Base-by-base conservation (phyloP, 2,888 invertebrate genomes). In the Tenthredo mesomela region DNA sequence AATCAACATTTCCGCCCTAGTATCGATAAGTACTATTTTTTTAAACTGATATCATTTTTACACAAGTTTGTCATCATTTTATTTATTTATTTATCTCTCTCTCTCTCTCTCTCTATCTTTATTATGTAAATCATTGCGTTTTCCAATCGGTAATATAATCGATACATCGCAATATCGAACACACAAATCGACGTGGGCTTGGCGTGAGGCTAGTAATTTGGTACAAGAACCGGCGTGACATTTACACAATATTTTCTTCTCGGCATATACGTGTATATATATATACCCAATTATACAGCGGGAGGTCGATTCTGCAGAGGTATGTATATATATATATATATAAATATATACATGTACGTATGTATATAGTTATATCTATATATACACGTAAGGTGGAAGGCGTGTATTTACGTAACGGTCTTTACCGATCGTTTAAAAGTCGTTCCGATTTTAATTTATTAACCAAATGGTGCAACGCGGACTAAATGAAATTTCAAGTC, bases 351-450 rank as follows among this genome's bases (percentile, higher is more conserved):
- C 2, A n/a, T 37, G 10, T 10, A 9, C 1, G 15, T 18, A 12
- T n/a, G 15, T 50, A 47, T 77, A 54, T 7, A 10, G 29, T 70
- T 40, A 21, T 40, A 71, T 7, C 15, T n/a, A 71, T 71, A 71
- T 71, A 40, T 73, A 67, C 15, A 43, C 9, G 18, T 47, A 18
- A 77, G 47, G 77, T 47, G 54, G 50, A 54, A 77, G 77, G 77
- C 77, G 77, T 54, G 77, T 77, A 54, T 77, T 77, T 29, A 54
- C 77, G 50, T 54, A 77, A 77, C 77, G 77, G 77, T 77, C 15
- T 50, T 77, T 77, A 54, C 77, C 77, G 77, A 77, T 80, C 61
- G 80, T 65, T 80, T 61, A 58, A 80, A 80, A 80, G 80, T 80
- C 65, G 80, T 80, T 80, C 80, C 61, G 61, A 80, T 61, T 61